Base-by-base conservation (phyloP, 1,140 invertebrate genomes). In the Drosophila repleta region DNA sequence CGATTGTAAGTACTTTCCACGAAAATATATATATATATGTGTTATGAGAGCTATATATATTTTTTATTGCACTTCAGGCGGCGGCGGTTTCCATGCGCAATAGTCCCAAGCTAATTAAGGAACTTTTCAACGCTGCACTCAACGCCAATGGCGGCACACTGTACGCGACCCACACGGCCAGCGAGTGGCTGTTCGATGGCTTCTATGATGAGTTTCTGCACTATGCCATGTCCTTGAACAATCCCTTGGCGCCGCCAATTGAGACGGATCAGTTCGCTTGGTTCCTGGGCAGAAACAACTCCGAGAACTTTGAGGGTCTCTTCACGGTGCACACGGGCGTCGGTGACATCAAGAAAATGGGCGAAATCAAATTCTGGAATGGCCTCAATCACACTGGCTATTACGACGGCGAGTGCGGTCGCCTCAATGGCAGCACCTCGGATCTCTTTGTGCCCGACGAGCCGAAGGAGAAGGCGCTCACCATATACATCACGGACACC, bases 221-320 rank as follows among this genome's bases (percentile, higher is more conserved):
- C 6, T 92, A 94, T 69, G 91, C 94, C 4, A 94, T 95, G 26
- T 76, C 93, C 0, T 76, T 93, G 0, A 92, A 90, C 0, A 90
- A 93, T 43, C 81, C 92, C 0, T 91, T 96, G 51, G 95, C 95
- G 0, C 96, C 92, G 74, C 91, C 93, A 35, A 95, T 96, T 43
- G 95, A 96, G 1, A 94, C 92, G 65, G 93, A 94, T 62, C 95
- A 94, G 77, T 97, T 97, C 91, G 96, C 94, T 1, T 96, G 96
- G 96, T 96, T 97, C 82, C 95, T 95, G 78, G 82, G 96, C 94
- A 94, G 96, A 48, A 97, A 97, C 85, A 92, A 92, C 6, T 95
- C 95, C 0, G 91, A 93, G 15, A 93, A 93, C 1, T 96, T 94
- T 74, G 96, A 97, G 90, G 96, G 96, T 3, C 92, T 93, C 11